These are phyloP conservation scores for Ephialtes manifestator DNA, from an alignment of 2,888 invertebrate species.

Conservation along the genomic window DNA sequence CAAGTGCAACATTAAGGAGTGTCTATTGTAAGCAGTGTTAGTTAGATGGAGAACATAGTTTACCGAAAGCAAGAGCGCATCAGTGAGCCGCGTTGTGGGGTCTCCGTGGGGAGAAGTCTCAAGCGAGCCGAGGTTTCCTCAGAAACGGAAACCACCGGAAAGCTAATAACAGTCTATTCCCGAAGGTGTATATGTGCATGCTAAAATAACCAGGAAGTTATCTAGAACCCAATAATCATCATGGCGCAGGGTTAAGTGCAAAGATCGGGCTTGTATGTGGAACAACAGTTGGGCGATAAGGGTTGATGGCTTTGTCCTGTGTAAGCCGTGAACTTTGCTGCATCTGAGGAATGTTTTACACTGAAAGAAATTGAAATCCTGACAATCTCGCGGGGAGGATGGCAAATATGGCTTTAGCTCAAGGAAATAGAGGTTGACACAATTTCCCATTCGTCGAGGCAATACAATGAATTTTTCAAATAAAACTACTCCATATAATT, in stretches of 20 bases:
- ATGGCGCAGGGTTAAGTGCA: conserved; percentile 13
- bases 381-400: no score
- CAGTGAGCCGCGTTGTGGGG: conserved; percentile 34
- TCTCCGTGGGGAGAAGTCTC: conserved; percentile 32
- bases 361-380: no score
- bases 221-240: conserved; percentile 35
- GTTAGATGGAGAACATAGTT: conserved; percentile 46
- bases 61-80: conserved; percentile 18
- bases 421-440: no score
- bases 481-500: no score
- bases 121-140: conserved; percentile 5
- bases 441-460: no score
- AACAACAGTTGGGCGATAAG: conserved; percentile 16
- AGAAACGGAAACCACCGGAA: conserved; percentile 36
- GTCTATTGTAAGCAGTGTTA: conserved; percentile 34
- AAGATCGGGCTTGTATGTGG: conserved; percentile 32
- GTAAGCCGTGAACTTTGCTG: no score
- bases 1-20: conserved; percentile 44
- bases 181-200: conserved; percentile 9
- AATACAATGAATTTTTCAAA: no score
- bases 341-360: no score
- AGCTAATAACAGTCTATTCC: conserved; percentile 42
- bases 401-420: no score
- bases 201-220: conserved; percentile 36
- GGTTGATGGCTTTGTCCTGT: conserved; percentile 12